These are phyloP conservation scores for Caenorhabditis remanei DNA, from an alignment of 1,140 invertebrate species.

Conservation along the genomic window DNA sequence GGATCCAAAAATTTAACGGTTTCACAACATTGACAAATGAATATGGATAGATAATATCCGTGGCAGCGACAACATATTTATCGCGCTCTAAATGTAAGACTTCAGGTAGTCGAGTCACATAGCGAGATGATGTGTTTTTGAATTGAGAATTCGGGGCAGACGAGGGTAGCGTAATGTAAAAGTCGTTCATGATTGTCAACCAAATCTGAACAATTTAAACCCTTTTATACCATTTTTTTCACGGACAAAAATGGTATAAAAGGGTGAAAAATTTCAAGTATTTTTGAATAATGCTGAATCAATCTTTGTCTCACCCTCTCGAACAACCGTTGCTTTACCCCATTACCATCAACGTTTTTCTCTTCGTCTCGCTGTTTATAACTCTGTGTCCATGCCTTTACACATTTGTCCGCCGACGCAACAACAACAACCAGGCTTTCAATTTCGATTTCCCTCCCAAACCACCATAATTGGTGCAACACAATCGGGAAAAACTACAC, in stretches of 20 bases:
- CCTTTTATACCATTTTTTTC: background rate
- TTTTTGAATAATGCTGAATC: too few relatives aligned
- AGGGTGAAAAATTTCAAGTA: background rate
- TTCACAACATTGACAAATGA: background rate
- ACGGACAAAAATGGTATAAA: background rate
- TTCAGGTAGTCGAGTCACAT: background rate
- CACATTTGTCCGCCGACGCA: background rate
- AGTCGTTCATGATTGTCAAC: background rate
- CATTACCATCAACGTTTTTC: too few relatives aligned
- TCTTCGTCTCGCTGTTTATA: too few relatives aligned
- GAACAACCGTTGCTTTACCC: too few relatives aligned
- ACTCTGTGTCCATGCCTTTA: background rate
- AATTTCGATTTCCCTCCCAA: background rate
- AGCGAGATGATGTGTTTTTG: background rate
- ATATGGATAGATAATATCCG: background rate
- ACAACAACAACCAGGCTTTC: background rate
- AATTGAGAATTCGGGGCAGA: background rate
- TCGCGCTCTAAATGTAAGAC: background rate
- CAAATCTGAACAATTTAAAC: background rate
- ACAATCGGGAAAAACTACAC: constrained; percentile 5
- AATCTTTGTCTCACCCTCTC: too few relatives aligned
- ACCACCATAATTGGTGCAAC: background rate
- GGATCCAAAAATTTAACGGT: background rate
- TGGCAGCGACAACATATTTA: background rate
- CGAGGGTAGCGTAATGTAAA: background rate